These are phyloP conservation scores for Drosophila micromelanica DNA, from an alignment of 1,140 invertebrate genomes.

Conservation along the genomic window DNA sequence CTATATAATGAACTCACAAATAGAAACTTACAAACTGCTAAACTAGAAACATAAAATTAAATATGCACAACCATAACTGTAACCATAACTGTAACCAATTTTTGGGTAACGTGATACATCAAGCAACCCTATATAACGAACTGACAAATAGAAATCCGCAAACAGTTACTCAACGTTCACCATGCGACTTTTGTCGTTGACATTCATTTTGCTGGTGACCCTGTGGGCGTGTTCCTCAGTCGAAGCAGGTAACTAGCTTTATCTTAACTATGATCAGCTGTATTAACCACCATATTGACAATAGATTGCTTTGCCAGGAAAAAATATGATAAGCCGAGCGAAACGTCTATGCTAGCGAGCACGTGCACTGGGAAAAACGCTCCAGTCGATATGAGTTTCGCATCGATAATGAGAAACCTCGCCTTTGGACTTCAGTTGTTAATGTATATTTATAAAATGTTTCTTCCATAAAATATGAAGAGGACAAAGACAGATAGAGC, in stretches of 20 bases:
- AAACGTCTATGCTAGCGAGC: not conserved
- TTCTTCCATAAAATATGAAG: not conserved
- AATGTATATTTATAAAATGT: not conserved
- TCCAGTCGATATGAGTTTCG: not conserved
- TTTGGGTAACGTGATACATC: not conserved
- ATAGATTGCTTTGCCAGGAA: not conserved
- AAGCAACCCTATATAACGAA: not conserved
- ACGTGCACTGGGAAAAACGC: no score
- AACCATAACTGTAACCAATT: not conserved
- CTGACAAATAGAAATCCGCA: not conserved
- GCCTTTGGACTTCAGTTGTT: not conserved
- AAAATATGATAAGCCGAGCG: not conserved
- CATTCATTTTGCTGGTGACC: not conserved
- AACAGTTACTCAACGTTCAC: not conserved
- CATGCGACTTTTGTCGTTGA: not conserved
- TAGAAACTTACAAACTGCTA: not conserved
- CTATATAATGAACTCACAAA: not conserved
- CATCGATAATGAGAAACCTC: no score
- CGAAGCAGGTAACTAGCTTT: not conserved
- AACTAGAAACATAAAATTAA: no score
- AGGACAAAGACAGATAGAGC: no score
- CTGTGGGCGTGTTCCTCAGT: not conserved
- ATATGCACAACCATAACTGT: not conserved
- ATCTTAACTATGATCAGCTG: not conserved
- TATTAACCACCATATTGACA: not conserved